Conservation (phyloP, 2,888 invertebrate genomes). For the Dryococelus australis region DNA sequence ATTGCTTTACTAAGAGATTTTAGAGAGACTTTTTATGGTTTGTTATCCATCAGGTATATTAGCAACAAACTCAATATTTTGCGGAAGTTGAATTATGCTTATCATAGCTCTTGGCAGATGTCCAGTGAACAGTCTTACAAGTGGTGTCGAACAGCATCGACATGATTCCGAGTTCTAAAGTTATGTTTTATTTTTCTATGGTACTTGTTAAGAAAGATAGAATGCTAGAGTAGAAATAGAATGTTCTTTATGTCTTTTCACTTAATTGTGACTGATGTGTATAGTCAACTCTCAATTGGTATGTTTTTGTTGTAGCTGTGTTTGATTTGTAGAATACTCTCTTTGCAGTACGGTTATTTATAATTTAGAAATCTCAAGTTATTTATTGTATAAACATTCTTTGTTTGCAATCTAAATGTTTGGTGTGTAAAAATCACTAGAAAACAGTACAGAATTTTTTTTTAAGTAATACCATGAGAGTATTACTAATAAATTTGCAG, state of each 20-base stretch:
- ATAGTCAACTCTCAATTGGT: neutral
- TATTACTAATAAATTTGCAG: too few relatives aligned
- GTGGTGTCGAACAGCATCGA: neutral
- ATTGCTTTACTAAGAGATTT: neutral
- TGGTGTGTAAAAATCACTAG: neutral
- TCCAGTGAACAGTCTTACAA: neutral
- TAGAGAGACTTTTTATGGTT: constrained; percentile 8
- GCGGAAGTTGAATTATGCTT: too few relatives aligned
- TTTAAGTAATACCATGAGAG: neutral
- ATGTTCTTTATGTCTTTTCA: neutral
- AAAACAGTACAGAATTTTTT: neutral
- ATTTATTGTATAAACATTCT: neutral
- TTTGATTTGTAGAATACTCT: neutral
- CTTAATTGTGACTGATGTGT: neutral
- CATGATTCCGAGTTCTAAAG: neutral
- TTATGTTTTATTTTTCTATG: neutral
- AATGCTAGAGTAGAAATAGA: constrained; percentile 1
- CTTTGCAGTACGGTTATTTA: neutral
- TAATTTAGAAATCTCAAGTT: neutral
- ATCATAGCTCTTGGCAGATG: neutral
- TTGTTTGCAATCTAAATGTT: neutral
- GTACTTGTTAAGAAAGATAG: neutral
- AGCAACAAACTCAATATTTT: neutral
- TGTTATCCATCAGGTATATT: neutral
- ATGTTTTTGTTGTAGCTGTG: neutral